Evolutionary conservation across 2,113 vertebrate genomes (phyloP), one percentile per base, ranked within the genome.

Genomic region (Coreoperca whiteheadi): DNA sequence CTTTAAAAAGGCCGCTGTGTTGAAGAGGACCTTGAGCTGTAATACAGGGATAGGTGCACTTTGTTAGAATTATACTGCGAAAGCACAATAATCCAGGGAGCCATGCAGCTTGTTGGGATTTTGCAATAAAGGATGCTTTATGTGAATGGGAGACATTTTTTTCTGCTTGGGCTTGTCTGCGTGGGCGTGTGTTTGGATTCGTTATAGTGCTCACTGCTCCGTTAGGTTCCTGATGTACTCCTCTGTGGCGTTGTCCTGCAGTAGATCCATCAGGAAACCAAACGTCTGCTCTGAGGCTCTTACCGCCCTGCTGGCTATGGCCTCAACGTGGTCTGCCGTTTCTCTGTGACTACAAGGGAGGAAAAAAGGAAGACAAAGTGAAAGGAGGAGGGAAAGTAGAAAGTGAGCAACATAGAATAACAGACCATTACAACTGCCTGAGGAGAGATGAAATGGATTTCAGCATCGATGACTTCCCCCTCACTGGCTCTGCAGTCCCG

Each of bases 221-320:
- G 91, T 96, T 91, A 98, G 95, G 46, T 95, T 92, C 0, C 0
- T 79, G 92, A 94, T 95, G 41, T 64, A 88, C 18, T 93, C 92
- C 91, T 70, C 25, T 0, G 85, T 92, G 0, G 12, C 53, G 3
- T 92, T 94, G 70, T 94, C 95, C 20, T 93, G 92, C 81, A 96
- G 70, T 14, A 97, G 92, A 50, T 84, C 86, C 90, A 14, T 68
- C 91, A 99, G 94, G 48, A 96, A 90, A 20, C 1, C 8, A 0
- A 88, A 89, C 53, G 96, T 96, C 89, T 91, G 14, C 0, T 93
- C 95, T 61, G 97, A 96, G 37, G 91, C 82, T 0, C 1, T 50
- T 51, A 97, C 88, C 0, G 96, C 97, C 60, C 91, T 92, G 65
- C 8, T 5, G 3, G 93, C 96, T 1, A 87, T 37, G 0, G 56